phyloP scores from a whole-genome alignment of 2,888 invertebrate genomes.

The Scaptomyza flava region DNA sequence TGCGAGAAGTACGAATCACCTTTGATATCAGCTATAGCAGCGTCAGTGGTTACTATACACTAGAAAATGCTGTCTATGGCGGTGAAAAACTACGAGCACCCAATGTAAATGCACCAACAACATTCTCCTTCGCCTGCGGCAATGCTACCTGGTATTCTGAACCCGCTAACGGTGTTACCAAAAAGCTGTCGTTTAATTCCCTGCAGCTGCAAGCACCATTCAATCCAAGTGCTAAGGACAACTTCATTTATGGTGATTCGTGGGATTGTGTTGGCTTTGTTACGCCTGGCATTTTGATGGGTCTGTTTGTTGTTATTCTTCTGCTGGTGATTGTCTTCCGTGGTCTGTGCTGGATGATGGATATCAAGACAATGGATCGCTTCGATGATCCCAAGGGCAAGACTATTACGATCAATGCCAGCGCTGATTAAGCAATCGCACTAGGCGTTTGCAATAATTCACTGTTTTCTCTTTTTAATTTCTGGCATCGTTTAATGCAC shows the following conservation, averaged over 20 bases:
- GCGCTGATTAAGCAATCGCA: constrained; percentile 81
- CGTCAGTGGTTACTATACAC: constrained; percentile 75
- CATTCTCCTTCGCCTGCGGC: constrained; percentile 82
- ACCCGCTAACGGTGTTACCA: not conserved
- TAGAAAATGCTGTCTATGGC: constrained; percentile 68
- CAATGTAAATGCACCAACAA: constrained; percentile 73
- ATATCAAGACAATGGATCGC: constrained; percentile 97
- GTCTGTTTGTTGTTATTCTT: constrained; percentile 92
- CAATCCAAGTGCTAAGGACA: constrained; percentile 8
- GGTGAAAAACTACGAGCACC: constrained; percentile 47
- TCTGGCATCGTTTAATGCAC: constrained; percentile 37
- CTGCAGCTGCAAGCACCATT: constrained; percentile 83
- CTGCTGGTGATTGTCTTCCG: constrained; percentile 92
- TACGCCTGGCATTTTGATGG: constrained; percentile 95
- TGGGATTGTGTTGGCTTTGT: constrained; percentile 97
- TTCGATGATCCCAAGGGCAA: constrained; percentile 99
- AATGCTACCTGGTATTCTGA: constrained; percentile 67
- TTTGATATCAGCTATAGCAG: constrained; percentile 65
- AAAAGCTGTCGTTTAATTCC: constrained; percentile 67
- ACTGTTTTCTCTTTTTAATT: constrained; percentile 18
- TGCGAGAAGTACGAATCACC: no score
- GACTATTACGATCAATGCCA: constrained; percentile 92
- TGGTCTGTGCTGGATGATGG: constrained; percentile 96
- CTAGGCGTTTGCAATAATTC: constrained; percentile 18
- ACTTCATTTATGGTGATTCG: constrained; percentile 87